Percentiles rank a stretch among this genome's conserved stretches.
These are phyloP conservation scores for Dinocampus coccinellae DNA, from an alignment of 2,888 invertebrate species.

Conservation along the genomic window DNA sequence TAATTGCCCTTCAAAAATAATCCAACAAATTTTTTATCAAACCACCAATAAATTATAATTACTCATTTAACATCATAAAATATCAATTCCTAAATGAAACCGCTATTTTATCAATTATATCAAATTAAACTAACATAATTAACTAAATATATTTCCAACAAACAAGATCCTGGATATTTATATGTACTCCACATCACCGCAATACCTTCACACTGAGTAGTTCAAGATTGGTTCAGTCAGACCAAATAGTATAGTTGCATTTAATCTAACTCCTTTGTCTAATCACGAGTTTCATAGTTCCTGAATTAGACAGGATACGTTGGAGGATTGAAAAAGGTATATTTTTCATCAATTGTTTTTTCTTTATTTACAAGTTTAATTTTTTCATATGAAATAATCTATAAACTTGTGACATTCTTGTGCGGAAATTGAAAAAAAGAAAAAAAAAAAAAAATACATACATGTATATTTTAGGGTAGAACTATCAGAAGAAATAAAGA, in stretches of 20 bases:
- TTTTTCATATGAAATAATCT: too few species aligned
- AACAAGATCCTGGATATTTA: not conserved
- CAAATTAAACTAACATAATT: not conserved
- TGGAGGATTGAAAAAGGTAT: too few species aligned
- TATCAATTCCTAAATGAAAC: not conserved
- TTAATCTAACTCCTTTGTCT: constrained; percentile 1
- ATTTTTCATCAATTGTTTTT: too few species aligned
- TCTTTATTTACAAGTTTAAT: too few species aligned
- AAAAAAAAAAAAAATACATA: too few species aligned
- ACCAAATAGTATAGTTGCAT: constrained; percentile 7
- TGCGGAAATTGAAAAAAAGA: constrained; percentile 29
- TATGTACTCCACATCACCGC: not conserved
- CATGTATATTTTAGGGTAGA: not conserved
- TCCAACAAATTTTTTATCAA: too few species aligned
- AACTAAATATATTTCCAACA: not conserved
- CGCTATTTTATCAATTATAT: not conserved
- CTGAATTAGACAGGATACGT: not conserved
- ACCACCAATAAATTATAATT: too few species aligned
- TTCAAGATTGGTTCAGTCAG: constrained; percentile 25
- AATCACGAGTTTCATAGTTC: constrained; percentile 18
- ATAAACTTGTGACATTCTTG: constrained; percentile 35
- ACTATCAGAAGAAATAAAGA: constrained; percentile 20
- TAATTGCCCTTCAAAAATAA: not conserved
- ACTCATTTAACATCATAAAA: too few species aligned
- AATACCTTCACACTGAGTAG: constrained; percentile 15